Conservation (phyloP, 2,113 vertebrate species). For the Zosterops borbonicus region DNA sequence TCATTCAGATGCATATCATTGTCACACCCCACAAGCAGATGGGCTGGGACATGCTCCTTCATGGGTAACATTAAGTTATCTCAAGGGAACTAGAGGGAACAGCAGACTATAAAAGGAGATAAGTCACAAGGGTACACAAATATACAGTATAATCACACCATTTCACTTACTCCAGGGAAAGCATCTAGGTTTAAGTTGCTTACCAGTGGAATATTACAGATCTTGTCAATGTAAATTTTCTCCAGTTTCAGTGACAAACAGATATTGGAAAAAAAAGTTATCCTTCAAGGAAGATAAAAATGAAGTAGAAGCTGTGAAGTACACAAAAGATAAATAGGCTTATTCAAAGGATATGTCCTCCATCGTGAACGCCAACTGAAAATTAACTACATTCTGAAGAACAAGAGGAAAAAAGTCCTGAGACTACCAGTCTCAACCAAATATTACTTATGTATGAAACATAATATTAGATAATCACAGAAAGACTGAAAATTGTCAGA, state of each 20-base stretch:
- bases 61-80: conserved; percentile 4
- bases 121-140: conserved; percentile 41
- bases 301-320: background rate
- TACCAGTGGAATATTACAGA: conserved; percentile 17
- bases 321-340: background rate
- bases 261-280: background rate
- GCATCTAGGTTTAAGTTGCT: conserved; percentile 2
- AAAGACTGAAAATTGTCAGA: background rate
- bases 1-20: background rate
- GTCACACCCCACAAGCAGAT: background rate
- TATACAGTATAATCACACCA: background rate
- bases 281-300: conserved; percentile 25
- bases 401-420: background rate
- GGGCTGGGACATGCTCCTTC: background rate
- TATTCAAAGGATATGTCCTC: background rate
- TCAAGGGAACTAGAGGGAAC: conserved; percentile 14
- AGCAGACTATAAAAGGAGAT: conserved; percentile 7
- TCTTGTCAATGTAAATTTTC: conserved; percentile 32
- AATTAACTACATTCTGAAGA: background rate
- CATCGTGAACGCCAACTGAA: background rate
- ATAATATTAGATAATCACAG: background rate
- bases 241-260: background rate
- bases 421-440: background rate
- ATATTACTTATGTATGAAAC: background rate
- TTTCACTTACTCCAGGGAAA: conserved; percentile 13